These are phyloP conservation scores for Chaetura pelagica DNA, from an alignment of 2,113 vertebrate species.

Conservation along the genomic window DNA sequence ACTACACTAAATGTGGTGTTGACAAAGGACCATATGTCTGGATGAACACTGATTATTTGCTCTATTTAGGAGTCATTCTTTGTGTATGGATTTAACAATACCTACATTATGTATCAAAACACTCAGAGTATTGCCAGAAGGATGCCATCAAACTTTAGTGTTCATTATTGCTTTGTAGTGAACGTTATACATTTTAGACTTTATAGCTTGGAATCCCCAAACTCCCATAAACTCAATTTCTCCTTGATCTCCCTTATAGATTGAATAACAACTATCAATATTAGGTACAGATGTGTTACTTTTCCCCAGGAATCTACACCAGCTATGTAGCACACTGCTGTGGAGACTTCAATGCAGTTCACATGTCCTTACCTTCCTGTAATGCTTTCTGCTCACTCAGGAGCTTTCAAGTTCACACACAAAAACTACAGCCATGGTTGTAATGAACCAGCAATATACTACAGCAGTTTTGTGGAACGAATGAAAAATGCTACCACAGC, in stretches of 20 bases:
- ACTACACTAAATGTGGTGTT: not conserved
- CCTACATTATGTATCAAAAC: not conserved
- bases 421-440: not conserved
- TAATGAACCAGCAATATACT: not conserved
- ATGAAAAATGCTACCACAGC: not conserved
- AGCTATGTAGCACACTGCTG: not conserved
- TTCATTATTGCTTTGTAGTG: not conserved
- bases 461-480: not conserved
- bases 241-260: constrained; percentile 71
- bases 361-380: not conserved
- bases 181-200: constrained; percentile 43
- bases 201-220: constrained; percentile 79
- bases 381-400: not conserved
- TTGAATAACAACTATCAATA: not conserved
- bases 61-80: not conserved
- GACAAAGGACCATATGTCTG: not conserved
- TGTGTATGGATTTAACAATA: not conserved
- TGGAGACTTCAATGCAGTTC: not conserved
- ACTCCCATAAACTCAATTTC: constrained; percentile 76
- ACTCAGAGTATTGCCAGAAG: not conserved
- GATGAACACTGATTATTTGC: not conserved
- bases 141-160: not conserved
- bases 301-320: not conserved
- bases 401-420: not conserved
- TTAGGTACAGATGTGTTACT: not conserved